Evolutionary conservation across 2,888 invertebrate genomes (phyloP).

Genomic region (Tholera decimalis): DNA sequence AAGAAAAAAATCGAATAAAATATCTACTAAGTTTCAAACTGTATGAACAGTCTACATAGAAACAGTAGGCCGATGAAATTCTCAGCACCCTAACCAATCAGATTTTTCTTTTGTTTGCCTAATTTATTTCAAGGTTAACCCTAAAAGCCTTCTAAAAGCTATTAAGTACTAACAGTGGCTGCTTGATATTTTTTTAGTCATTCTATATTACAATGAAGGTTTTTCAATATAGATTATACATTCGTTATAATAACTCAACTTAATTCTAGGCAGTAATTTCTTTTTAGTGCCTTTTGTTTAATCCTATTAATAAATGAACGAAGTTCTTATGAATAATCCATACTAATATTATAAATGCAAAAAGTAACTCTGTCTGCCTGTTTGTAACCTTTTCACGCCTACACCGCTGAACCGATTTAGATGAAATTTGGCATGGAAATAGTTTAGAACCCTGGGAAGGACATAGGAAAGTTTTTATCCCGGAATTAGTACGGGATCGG

Average conservation of each 20-base stretch:
- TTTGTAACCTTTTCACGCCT: no score
- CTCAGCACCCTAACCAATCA: not conserved
- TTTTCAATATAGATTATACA: conserved; percentile 1
- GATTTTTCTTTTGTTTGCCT: conserved; percentile 29
- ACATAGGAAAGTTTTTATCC: no score
- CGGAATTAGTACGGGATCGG: no score
- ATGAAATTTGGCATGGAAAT: no score
- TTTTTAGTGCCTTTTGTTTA: not conserved
- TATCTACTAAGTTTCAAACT: not conserved
- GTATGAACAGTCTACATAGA: not conserved
- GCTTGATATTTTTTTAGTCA: conserved; percentile 22
- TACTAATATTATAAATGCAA: no score
- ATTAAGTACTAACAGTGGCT: conserved; percentile 10
- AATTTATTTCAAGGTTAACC: conserved; percentile 39
- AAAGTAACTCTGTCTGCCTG: no score
- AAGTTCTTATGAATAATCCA: not conserved
- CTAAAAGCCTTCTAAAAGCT: conserved; percentile 40
- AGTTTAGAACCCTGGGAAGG: no score
- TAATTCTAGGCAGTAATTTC: conserved; percentile 1
- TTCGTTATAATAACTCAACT: not conserved
- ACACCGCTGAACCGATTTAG: no score
- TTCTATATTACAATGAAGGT: conserved; percentile 20
- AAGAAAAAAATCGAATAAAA: not conserved
- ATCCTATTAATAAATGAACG: not conserved
- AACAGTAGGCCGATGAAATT: not conserved